Evolutionary conservation across 2,797 vertebrate genomes (phyloP), one percentile per base, ranked within the genome.

Genomic region (Staurois parvus): DNA sequence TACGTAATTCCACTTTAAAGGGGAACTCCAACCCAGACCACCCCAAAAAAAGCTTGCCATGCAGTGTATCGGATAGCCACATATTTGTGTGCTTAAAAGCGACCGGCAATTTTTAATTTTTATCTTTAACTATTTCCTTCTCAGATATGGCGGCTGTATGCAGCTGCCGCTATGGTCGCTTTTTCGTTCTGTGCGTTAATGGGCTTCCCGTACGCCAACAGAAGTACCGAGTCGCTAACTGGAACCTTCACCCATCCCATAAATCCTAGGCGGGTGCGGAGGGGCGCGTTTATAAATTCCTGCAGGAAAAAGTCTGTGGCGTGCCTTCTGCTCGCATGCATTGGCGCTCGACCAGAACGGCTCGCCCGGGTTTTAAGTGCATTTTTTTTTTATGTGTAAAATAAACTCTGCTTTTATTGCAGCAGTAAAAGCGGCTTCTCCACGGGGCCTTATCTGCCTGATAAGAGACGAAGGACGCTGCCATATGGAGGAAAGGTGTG

Each of bases 401-500:
- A 86, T 86, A 86, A 86, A 83, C 80, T 86, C 75, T 26, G 21
- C 12, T 42, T 83, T 86, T 83, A 86, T 86, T 72, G 75, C 80
- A n/a, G 85, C 80, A 56, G 37, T 83, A 86, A 86, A 86, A 75
- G 28, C 21, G 34, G 74, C 52, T 72, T 77, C 85, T 78, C 72
- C 67, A 29, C 30, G 52, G 85, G 64, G 5, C 62, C 68, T 83
- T 86, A 86, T 86, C 80, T 83, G 21, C 40, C 42, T 67, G 80
- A 86, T 83, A 86, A 82, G 59, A 48, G 52, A 26, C 6, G 48
- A 15, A 32, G 64, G 17, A 73, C 28, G 40, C 7, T 59, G 24
- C 75, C 85, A 86, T 86, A 83, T 86, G 75, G 80, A 72, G 75
- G 40, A 68, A 76, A 79, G 69, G 85, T 73, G 56, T 21, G 8